These are phyloP conservation scores for Discoglossus pictus DNA, from an alignment of 2,797 vertebrate genomes.

Conservation along the genomic window DNA sequence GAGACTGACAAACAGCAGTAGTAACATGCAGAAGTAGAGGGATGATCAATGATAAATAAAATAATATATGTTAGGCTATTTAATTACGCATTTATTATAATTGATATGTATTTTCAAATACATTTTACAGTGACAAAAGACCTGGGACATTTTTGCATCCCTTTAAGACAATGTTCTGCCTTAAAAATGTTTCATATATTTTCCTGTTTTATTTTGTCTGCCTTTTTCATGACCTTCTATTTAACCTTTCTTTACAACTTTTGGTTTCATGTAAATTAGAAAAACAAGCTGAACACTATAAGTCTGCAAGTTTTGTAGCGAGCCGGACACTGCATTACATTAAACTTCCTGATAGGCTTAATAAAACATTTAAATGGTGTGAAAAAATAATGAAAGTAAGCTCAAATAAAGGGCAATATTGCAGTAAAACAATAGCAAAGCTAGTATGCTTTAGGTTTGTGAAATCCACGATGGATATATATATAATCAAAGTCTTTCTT, in stretches of 20 bases:
- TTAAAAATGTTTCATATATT: neutral
- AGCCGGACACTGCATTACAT: slow-evolving; percentile 20
- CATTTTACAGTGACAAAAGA: too few relatives aligned
- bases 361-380: slow-evolving; percentile 19
- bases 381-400: slow-evolving; percentile 40
- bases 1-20: too few relatives aligned
- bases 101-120: too few relatives aligned
- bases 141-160: too few relatives aligned
- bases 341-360: slow-evolving; percentile 17
- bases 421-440: slow-evolving; percentile 19
- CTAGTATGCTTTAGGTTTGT: neutral
- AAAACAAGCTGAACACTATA: neutral
- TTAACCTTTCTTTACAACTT: neutral
- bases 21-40: too few relatives aligned
- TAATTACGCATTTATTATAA: too few relatives aligned
- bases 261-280: slow-evolving; percentile 5
- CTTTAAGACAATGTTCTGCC: too few relatives aligned
- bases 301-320: neutral
- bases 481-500: slow-evolving; percentile 45
- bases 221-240: neutral
- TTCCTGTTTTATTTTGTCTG: neutral
- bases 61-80: too few relatives aligned
- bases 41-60: too few relatives aligned
- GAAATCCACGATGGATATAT: slow-evolving; percentile 21
- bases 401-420: slow-evolving; percentile 10